Evolutionary conservation across 2,113 vertebrate genomes (phyloP), one percentile per base, ranked within the genome.

Genomic region (Cyphomyrus plagiostoma): DNA sequence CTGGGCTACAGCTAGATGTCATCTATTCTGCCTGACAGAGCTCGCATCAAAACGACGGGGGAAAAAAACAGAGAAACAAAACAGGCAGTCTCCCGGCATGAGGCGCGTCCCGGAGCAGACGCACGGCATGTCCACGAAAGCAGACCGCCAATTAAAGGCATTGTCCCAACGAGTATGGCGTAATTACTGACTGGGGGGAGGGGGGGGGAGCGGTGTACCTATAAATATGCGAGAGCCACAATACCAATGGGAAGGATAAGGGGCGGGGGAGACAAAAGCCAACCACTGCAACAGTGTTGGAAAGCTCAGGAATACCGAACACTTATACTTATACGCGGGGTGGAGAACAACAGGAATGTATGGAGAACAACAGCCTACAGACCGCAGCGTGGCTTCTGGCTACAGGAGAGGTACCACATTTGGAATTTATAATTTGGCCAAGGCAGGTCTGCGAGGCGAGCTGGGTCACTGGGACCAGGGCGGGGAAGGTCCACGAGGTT

Each of bases 271-370:
- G 58, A 77, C 26, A 77, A 77, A 77, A 77, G 35, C 74, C 13
- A 35, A 6, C 26, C 35, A 77, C 74, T 77, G 74, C 74, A 77
- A 77, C 62, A 30, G 35, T 77, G 74, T 77, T 42, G 35, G 35
- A 42, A 77, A 74, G 26, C 26, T 35, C 11, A 39, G 70, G 11
- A 13, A 23, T n/a, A 26, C 17, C 2, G 0, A 46, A 23, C 83
- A 89, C 89, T 70, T 87, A 23, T 56, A 89, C 89, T 70, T 89
- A 89, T 13, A 45, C 21, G 26, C 3, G 46, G 53, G 17, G 7
- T 21, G 46, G 82, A 70, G 46, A 80, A 50, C 48, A 91, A 56
- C 39, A 90, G 84, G 89, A 56, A 88, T 89, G 87, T 39, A 46
- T 17, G 26, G 45, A 74, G 42, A 52, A 52, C 6, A 45, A 45